These are phyloP conservation scores for Polietes domitor DNA, from an alignment of 2,888 invertebrate genomes.

Conservation along the genomic window DNA sequence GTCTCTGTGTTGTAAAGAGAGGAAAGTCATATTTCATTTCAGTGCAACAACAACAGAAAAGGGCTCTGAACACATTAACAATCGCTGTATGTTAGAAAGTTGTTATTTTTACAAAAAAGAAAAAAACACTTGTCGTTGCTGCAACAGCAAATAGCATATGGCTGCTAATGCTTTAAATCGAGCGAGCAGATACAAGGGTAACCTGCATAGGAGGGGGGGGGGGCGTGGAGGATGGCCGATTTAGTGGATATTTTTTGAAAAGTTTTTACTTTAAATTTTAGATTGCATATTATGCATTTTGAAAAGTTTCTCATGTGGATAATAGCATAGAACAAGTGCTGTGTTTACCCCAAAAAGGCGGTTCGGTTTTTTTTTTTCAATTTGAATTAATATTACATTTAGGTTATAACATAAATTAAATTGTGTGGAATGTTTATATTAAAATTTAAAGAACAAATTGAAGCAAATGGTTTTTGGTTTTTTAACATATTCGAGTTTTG, in stretches of 20 bases:
- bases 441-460: no score
- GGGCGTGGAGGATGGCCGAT: background rate
- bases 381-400: background rate
- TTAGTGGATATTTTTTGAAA: background rate
- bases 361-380: no score
- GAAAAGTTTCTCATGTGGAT: constrained; percentile 1
- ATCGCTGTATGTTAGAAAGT: constrained; percentile 35
- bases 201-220: background rate
- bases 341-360: background rate
- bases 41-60: constrained; percentile 23
- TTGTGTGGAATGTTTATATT: no score
- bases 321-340: background rate
- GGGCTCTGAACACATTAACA: constrained; percentile 38
- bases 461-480: no score
- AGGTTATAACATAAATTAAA: no score
- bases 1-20: no score
- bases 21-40: constrained; percentile 47
- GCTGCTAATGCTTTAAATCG: background rate
- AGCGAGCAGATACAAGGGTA: background rate
- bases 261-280: constrained; percentile 1
- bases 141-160: background rate
- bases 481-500: no score
- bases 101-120: constrained; percentile 1
- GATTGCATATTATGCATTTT: background rate
- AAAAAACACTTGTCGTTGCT: background rate